A percentile compares a stretch with the other conserved stretches of the same genome.
phyloP scores from a whole-genome alignment of 2,888 invertebrate species.

The Limnephilus rhombicus region DNA sequence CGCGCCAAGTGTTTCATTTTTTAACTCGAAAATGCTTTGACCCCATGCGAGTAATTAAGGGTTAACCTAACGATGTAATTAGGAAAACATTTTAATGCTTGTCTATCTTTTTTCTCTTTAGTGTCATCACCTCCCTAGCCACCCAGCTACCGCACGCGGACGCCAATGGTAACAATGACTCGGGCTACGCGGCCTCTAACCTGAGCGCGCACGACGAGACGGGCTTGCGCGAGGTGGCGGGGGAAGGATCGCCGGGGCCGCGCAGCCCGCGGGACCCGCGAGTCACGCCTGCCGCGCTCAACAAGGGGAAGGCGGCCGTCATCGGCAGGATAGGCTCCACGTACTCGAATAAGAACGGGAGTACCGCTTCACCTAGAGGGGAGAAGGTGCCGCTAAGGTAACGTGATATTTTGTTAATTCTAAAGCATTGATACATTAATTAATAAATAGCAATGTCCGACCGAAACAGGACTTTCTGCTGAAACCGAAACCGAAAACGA shows the following conservation, averaged over 20 bases:
- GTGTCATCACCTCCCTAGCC: constrained; percentile 79
- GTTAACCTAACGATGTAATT: too few species aligned
- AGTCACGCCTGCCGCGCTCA: background rate
- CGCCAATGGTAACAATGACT: constrained; percentile 91
- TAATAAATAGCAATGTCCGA: background rate
- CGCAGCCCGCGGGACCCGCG: constrained; percentile 53
- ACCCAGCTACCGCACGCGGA: constrained; percentile 80
- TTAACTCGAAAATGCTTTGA: too few species aligned
- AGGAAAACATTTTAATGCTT: background rate
- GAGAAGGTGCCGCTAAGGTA: constrained; percentile 62
- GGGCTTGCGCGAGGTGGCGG: constrained; percentile 79
- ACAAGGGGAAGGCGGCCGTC: constrained; percentile 46
- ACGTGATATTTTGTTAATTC: background rate
- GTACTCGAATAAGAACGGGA: constrained; percentile 74
- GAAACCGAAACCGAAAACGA: too few species aligned
- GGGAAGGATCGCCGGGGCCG: constrained; percentile 41
- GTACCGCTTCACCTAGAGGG: constrained; percentile 70
- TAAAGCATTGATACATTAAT: background rate
- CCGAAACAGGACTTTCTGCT: too few species aligned
- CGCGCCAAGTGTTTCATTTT: too few species aligned
- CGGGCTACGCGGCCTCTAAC: constrained; percentile 87
- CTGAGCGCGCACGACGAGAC: constrained; percentile 73
- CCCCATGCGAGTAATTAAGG: too few species aligned
- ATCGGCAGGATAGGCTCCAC: constrained; percentile 46
- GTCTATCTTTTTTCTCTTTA: constrained; percentile 69